Percentiles rank a stretch among this genome's conserved stretches.
Evolutionary conservation across 2,888 invertebrate species (phyloP).

Genomic region (Noctuana brunneofusca): DNA sequence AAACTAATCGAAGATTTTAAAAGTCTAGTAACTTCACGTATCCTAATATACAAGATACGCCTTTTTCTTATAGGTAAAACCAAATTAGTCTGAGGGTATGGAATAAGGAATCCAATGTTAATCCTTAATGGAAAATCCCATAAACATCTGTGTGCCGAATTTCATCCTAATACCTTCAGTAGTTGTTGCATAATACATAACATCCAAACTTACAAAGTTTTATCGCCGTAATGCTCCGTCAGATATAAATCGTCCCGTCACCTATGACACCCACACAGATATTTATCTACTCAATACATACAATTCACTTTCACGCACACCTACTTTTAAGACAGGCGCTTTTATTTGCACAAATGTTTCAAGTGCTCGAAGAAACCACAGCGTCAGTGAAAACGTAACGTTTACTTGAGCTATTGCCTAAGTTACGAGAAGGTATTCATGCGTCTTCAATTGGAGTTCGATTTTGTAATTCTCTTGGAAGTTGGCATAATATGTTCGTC

Average conservation of each 20-base stretch:
- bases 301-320: slow-evolving; percentile 41
- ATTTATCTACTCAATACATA: slow-evolving; percentile 59
- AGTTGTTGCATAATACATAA: neutral
- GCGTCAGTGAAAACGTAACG: slow-evolving; percentile 21
- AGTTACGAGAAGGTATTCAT: neutral
- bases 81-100: too few species aligned
- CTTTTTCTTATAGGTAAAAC: too few species aligned
- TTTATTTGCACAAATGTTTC: slow-evolving; percentile 33
- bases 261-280: slow-evolving; percentile 59
- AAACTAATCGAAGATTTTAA: too few species aligned
- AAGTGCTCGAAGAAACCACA: slow-evolving; percentile 3
- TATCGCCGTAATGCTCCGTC: neutral
- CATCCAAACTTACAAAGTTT: neutral
- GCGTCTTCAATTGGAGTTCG: slow-evolving; percentile 2
- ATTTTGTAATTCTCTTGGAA: slow-evolving; percentile 8
- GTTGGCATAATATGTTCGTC: neutral
- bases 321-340: slow-evolving; percentile 19
- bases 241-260: slow-evolving; percentile 21
- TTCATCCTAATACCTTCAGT: neutral
- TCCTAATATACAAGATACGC: too few species aligned
- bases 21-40: too few species aligned
- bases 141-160: neutral
- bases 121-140: too few species aligned
- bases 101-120: too few species aligned
- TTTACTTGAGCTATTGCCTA: slow-evolving; percentile 22